Conservation (phyloP, 2,113 vertebrate species). For the Stigmatopora argus region DNA sequence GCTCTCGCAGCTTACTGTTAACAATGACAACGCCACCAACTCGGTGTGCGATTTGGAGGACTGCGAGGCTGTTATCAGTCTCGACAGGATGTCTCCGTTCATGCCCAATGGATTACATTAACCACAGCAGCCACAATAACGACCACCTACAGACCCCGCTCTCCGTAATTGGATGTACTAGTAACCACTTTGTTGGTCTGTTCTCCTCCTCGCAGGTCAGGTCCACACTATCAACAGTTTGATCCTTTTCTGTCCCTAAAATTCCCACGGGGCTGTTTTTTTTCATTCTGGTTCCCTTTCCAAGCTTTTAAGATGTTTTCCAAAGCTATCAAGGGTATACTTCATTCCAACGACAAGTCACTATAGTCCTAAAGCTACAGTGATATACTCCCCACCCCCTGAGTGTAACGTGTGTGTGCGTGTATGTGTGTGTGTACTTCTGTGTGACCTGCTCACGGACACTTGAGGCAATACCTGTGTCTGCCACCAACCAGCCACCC, state of each 20-base stretch:
- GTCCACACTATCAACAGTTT: not conserved
- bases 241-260: not conserved
- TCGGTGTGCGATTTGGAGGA: conserved; percentile 81
- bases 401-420: not conserved
- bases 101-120: conserved; percentile 80
- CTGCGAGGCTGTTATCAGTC: conserved; percentile 77
- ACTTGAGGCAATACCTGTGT: conserved; percentile 13
- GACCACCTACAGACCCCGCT: not conserved
- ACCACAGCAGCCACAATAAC: conserved; percentile 21
- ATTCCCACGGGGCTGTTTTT: not conserved
- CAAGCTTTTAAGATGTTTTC: not conserved
- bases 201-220: not conserved
- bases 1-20: conserved; percentile 74
- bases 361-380: not conserved
- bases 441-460: conserved; percentile 22
- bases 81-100: conserved; percentile 80
- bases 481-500: conserved; percentile 13
- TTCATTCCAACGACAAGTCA: not conserved
- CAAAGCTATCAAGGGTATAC: not conserved
- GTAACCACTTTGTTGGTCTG: conserved; percentile 20
- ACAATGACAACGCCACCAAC: conserved; percentile 70
- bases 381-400: not conserved
- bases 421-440: not conserved
- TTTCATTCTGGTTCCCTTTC: not conserved
- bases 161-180: conserved; percentile 50